These are phyloP conservation scores for Falco columbarius DNA, from an alignment of 2,797 vertebrate genomes.

Conservation along the genomic window DNA sequence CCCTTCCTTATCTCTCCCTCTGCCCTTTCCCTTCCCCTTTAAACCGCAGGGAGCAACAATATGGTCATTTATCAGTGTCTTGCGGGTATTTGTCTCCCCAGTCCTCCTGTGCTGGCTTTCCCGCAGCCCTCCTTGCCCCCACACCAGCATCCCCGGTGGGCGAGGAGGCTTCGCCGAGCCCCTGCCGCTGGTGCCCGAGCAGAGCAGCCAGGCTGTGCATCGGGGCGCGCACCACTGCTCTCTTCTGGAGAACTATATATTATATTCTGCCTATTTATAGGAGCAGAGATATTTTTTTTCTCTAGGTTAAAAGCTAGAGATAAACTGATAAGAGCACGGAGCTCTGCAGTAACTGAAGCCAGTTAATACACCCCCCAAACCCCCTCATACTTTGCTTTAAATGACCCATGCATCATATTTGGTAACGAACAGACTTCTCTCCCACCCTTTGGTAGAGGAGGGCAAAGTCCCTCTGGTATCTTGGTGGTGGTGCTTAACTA, in stretches of 20 bases:
- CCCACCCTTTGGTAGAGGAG: background rate
- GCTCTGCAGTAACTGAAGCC: background rate
- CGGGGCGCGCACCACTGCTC: slow-evolving; percentile 30
- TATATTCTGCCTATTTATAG: background rate
- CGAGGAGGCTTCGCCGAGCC: background rate
- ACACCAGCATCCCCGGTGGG: fast-evolving
- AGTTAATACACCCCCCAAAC: background rate
- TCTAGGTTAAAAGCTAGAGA: background rate
- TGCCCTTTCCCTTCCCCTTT: slow-evolving; percentile 40
- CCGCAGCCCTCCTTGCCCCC: background rate
- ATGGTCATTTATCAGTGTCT: background rate
- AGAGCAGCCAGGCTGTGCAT: background rate
- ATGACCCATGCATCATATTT: background rate
- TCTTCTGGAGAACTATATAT: slow-evolving; percentile 44
- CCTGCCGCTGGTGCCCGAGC: fast-evolving
- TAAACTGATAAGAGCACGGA: background rate
- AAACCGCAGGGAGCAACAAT: slow-evolving; percentile 23
- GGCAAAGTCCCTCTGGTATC: background rate
- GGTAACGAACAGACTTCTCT: slow-evolving; percentile 1
- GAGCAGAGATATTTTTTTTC: background rate
- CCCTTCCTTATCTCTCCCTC: slow-evolving; percentile 47
- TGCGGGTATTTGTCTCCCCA: background rate
- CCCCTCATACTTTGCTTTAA: background rate
- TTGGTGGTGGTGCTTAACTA: background rate
- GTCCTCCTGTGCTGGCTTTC: background rate